These are phyloP conservation scores for Aleiodes sp. DNA, from an alignment of 1,140 invertebrate species.

Conservation along the genomic window DNA sequence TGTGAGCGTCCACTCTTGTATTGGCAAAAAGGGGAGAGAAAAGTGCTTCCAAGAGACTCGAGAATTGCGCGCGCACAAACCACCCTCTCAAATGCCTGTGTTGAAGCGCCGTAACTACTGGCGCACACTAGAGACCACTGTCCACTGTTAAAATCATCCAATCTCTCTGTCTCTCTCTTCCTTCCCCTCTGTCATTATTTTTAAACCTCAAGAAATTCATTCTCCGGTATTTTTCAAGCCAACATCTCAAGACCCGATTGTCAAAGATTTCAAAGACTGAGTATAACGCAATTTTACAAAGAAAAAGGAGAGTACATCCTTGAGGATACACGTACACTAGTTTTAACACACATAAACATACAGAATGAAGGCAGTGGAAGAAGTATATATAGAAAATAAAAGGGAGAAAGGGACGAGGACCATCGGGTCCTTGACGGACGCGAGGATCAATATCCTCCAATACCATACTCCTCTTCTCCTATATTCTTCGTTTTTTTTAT, in stretches of 20 bases:
- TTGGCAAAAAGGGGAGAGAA: slow-evolving; percentile 27
- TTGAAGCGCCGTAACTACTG: slow-evolving; percentile 31
- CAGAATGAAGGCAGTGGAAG: slow-evolving; percentile 23
- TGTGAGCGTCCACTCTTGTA: not conserved
- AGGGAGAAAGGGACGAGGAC: slow-evolving; percentile 51
- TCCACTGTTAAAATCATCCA: slow-evolving; percentile 39
- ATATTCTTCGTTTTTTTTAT: slow-evolving; percentile 3
- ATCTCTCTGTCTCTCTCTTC: slow-evolving; percentile 21
- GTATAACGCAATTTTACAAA: too few species aligned
- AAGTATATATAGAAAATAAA: slow-evolving; percentile 20
- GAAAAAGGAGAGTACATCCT: too few species aligned
- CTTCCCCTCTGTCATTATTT: slow-evolving; percentile 1
- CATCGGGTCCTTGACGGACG: slow-evolving; percentile 64
- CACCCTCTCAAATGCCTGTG: slow-evolving; percentile 12
- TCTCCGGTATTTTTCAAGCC: not conserved
- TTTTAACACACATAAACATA: not conserved
- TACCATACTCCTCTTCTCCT: slow-evolving; percentile 58
- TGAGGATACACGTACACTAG: not conserved
- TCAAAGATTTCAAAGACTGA: slow-evolving; percentile 9
- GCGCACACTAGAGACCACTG: slow-evolving; percentile 45
- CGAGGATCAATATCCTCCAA: slow-evolving; percentile 66
- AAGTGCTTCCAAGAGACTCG: slow-evolving; percentile 37
- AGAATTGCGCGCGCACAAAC: slow-evolving; percentile 45
- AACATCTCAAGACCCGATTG: too few species aligned
- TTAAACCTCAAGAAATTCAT: not conserved